phyloP scores from a whole-genome alignment of 2,797 vertebrate genomes.

The Gila robusta region DNA sequence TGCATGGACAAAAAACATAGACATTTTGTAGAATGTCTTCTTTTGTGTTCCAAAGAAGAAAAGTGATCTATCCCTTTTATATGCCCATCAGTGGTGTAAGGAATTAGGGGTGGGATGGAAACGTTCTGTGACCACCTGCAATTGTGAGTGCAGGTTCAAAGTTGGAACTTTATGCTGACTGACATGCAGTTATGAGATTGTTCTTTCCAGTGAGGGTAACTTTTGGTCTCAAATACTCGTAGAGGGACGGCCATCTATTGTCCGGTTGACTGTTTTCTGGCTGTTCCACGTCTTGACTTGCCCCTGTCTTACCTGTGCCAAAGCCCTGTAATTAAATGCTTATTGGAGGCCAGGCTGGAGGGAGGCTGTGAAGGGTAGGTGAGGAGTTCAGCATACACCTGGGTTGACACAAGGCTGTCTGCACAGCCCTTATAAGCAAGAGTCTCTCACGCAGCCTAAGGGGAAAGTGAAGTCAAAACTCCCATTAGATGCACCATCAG shows the following conservation, averaged over 20 bases:
- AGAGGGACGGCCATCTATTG: conserved; percentile 50
- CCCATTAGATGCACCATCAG: background rate
- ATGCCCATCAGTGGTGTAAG: background rate
- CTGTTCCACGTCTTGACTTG: conserved; percentile 59
- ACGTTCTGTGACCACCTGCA: conserved; percentile 29
- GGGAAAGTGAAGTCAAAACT: conserved; percentile 34
- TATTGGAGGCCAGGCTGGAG: conserved; percentile 53
- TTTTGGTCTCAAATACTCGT: conserved; percentile 33
- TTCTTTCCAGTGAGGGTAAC: conserved; percentile 38
- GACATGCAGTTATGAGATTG: conserved; percentile 53
- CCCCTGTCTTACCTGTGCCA: conserved; percentile 47
- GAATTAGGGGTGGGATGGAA: background rate
- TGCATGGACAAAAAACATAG: background rate
- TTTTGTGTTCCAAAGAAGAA: background rate
- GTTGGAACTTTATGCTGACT: conserved; percentile 48
- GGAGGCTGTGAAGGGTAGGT: conserved; percentile 43
- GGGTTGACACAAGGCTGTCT: conserved; percentile 29
- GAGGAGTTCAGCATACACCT: conserved; percentile 59
- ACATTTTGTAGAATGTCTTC: background rate
- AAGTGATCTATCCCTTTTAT: background rate
- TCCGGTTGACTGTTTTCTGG: conserved; percentile 51
- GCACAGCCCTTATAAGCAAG: conserved; percentile 26
- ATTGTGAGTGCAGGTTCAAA: conserved; percentile 39
- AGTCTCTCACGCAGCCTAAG: conserved; percentile 13
- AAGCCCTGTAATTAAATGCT: conserved; percentile 61